Base-by-base conservation (phyloP, 2,797 vertebrate genomes). In the Danio tinwini region DNA sequence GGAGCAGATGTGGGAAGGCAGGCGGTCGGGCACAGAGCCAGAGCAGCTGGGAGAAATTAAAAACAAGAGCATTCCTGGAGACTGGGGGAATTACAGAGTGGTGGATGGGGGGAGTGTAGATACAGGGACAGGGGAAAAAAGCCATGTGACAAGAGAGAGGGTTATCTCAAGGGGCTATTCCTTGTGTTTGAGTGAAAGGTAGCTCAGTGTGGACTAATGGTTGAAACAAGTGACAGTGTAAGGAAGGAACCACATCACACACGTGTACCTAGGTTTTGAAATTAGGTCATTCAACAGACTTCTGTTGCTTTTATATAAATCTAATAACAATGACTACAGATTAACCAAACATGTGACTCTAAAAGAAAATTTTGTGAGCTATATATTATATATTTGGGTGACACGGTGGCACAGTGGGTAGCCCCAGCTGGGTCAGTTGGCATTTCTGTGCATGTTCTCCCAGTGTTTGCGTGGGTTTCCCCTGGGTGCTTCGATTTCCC, bases 1-100 rank as follows among this genome's bases (percentile, higher is more conserved):
- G 91, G 94, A 94, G 93, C 96, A 97, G 96, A 97, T 96, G 95
- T 94, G 92, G 92, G 91, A 93, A 94, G 93, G 93, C 95, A 94
- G 93, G 94, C 93, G 91, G 92, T 90, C 89, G 92, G 94, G 94
- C 93, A 92, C 88, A 82, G 88, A 92, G 94, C 95, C 90, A 81
- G 88, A 95, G 93, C 90, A 93, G 93, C 96, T 96, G 96, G 95
- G 94, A 95, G 93, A 94, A 93, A 94, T 96, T 95, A 96, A 94
- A 93, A 94, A 94, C 88, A 91, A 92, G 90, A 92, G 91, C 92
- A 94, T 94, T 95, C 94, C 93, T 93, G 89, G 92, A 93, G 93
- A 94, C 93, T 91, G 90, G 92, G 93, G 92, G 93, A 94, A 94
- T 94, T 94, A 93, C 91, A 92, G 91, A 87, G 90, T 83, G 87